Percentiles rank a stretch among this genome's conserved stretches.
These are phyloP conservation scores for Melanitta fusca DNA, from an alignment of 2,797 vertebrate genomes.

Conservation along the genomic window DNA sequence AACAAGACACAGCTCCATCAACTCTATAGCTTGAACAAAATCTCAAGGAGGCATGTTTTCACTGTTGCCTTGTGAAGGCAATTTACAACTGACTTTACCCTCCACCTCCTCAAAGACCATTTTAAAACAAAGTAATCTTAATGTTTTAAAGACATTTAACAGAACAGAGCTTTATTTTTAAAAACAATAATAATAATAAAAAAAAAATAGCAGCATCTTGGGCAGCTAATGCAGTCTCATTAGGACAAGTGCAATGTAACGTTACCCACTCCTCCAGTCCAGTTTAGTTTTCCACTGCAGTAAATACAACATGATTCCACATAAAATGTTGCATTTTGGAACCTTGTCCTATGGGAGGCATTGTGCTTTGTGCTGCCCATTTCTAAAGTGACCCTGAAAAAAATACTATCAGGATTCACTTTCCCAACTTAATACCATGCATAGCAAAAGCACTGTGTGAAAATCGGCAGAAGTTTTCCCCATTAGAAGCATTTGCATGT, in stretches of 20 bases:
- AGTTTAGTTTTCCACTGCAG: constrained; percentile 19
- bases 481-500: constrained; percentile 78
- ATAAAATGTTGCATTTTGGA: constrained; percentile 74
- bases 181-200: constrained; percentile 77
- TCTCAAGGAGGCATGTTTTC: constrained; percentile 81
- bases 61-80: constrained; percentile 82
- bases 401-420: constrained; percentile 68
- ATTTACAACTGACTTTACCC: constrained; percentile 75
- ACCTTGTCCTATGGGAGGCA: constrained; percentile 80
- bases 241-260: constrained; percentile 75
- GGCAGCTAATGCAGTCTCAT: constrained; percentile 84
- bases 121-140: constrained; percentile 79
- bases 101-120: constrained; percentile 78
- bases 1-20: constrained; percentile 88
- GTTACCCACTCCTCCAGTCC: constrained; percentile 45
- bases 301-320: constrained; percentile 8
- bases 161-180: constrained; percentile 79
- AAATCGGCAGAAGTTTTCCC: constrained; percentile 76
- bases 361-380: constrained; percentile 78
- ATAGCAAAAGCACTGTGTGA: constrained; percentile 82
- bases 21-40: constrained; percentile 84
- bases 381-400: constrained; percentile 76
- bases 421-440: constrained; percentile 80
- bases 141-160: constrained; percentile 83
- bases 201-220: constrained; percentile 85